Evolutionary conservation across 2,888 invertebrate species (phyloP).

Genomic region (Pilophorus perplexus): DNA sequence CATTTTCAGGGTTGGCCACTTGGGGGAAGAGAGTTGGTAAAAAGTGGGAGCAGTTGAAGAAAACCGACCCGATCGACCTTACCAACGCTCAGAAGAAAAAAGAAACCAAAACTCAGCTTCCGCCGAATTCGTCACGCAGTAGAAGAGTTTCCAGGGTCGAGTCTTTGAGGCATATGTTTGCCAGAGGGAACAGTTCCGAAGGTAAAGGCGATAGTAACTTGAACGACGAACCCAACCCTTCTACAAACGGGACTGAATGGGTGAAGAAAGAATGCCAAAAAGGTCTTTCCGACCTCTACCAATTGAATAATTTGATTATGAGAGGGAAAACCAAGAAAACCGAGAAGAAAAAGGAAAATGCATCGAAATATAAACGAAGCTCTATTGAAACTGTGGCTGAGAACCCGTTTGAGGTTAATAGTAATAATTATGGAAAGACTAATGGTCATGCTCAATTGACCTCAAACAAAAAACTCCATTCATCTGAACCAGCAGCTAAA

Average conservation of each 20-base stretch:
- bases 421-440: slow-evolving; percentile 51
- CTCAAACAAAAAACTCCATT: slow-evolving; percentile 9
- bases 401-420: slow-evolving; percentile 52
- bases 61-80: slow-evolving; percentile 60
- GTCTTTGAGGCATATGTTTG: slow-evolving; percentile 57
- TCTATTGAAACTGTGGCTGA: slow-evolving; percentile 51
- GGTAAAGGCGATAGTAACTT: slow-evolving; percentile 44
- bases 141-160: slow-evolving; percentile 57
- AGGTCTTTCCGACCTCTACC: slow-evolving; percentile 51
- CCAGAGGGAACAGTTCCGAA: slow-evolving; percentile 50
- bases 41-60: slow-evolving; percentile 61
- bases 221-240: slow-evolving; percentile 48
- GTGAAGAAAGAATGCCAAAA: slow-evolving; percentile 51
- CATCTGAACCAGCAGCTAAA: slow-evolving; percentile 40
- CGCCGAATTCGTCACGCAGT: slow-evolving; percentile 43
- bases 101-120: slow-evolving; percentile 42
- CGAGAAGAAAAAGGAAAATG: slow-evolving; percentile 48
- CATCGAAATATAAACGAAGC: slow-evolving; percentile 40
- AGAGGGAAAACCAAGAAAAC: slow-evolving; percentile 44
- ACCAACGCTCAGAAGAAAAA: slow-evolving; percentile 49
- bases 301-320: slow-evolving; percentile 49
- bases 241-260: slow-evolving; percentile 48
- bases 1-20: slow-evolving; percentile 57
- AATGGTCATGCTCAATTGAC: slow-evolving; percentile 46
- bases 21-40: slow-evolving; percentile 62